phyloP scores from a whole-genome alignment of 1,140 invertebrate species.

The Elymnias hypermnestra region DNA sequence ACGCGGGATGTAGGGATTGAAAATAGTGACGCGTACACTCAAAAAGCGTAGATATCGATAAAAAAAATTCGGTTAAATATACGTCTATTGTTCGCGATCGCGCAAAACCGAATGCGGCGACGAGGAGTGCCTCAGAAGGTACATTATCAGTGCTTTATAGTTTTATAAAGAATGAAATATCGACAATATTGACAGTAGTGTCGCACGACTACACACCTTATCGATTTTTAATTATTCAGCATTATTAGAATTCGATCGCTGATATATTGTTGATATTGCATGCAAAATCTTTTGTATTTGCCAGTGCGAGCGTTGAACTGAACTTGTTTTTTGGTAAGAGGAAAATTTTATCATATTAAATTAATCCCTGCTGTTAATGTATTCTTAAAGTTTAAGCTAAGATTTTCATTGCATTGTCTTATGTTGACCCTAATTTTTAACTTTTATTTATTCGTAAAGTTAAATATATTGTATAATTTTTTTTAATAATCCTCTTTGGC shows the following conservation, averaged over 20 bases:
- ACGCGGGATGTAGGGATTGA: slow-evolving; percentile 7
- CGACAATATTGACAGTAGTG: slow-evolving; percentile 30
- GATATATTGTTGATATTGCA: too few species aligned
- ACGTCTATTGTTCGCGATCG: slow-evolving; percentile 34
- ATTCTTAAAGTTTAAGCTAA: too few species aligned
- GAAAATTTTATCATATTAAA: too few species aligned
- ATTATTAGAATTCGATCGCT: slow-evolving; percentile 11
- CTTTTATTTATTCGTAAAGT: too few species aligned
- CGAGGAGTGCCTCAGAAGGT: slow-evolving; percentile 16
- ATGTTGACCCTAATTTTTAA: too few species aligned
- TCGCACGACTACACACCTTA: slow-evolving; percentile 18
- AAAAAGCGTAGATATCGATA: slow-evolving; percentile 26
- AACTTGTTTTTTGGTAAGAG: too few species aligned
- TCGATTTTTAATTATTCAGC: slow-evolving; percentile 25
- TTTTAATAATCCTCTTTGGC: too few species aligned
- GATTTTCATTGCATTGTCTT: too few species aligned
- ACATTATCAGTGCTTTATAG: slow-evolving; percentile 36
- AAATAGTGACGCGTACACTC: slow-evolving; percentile 30
- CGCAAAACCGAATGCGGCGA: slow-evolving; percentile 32
- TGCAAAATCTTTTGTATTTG: background rate
- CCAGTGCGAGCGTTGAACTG: background rate
- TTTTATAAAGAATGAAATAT: slow-evolving; percentile 34
- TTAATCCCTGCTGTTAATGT: too few species aligned
- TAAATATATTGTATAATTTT: too few species aligned
- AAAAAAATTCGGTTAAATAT: slow-evolving; percentile 5